A percentile compares a stretch with the other conserved stretches of the same genome.
Evolutionary conservation across 2,113 vertebrate genomes (phyloP).

Genomic region (Psophia crepitans): DNA sequence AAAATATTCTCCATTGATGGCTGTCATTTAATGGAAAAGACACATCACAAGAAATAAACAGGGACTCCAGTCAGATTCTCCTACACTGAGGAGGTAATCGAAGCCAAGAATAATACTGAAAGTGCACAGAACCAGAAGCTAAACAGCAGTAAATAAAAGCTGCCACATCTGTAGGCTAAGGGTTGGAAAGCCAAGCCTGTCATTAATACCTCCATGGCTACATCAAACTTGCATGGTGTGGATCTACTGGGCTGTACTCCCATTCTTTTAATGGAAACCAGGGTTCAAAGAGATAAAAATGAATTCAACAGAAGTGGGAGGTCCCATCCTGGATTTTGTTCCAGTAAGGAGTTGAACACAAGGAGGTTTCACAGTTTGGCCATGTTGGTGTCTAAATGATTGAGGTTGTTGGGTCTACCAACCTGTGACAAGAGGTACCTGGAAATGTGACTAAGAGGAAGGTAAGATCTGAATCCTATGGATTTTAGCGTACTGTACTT

Average conservation of each 20-base stretch:
- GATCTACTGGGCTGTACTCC: background rate
- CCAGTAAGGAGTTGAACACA: background rate
- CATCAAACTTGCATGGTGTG: background rate
- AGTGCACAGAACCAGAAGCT: background rate
- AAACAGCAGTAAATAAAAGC: background rate
- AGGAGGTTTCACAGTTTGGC: background rate
- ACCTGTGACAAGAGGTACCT: background rate
- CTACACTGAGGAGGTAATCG: background rate
- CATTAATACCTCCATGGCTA: background rate
- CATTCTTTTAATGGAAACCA: background rate
- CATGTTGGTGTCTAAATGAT: rapidly evolving
- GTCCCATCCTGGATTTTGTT: background rate
- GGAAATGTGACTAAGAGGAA: background rate
- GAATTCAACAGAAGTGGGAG: background rate
- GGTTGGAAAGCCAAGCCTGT: background rate
- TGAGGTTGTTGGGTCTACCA: background rate
- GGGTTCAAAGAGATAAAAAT: background rate
- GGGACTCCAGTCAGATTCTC: background rate
- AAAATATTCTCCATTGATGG: slow-evolving; percentile 30
- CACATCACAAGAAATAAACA: background rate
- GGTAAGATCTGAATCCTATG: background rate
- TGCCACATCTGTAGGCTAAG: background rate
- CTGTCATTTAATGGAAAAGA: slow-evolving; percentile 1
- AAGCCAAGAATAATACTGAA: background rate
- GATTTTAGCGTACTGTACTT: background rate